A percentile compares a stretch with the other conserved stretches of the same genome.
Conservation (phyloP, 64 coral and sea anemone genomes). For the Trachythela sp. region DNA sequence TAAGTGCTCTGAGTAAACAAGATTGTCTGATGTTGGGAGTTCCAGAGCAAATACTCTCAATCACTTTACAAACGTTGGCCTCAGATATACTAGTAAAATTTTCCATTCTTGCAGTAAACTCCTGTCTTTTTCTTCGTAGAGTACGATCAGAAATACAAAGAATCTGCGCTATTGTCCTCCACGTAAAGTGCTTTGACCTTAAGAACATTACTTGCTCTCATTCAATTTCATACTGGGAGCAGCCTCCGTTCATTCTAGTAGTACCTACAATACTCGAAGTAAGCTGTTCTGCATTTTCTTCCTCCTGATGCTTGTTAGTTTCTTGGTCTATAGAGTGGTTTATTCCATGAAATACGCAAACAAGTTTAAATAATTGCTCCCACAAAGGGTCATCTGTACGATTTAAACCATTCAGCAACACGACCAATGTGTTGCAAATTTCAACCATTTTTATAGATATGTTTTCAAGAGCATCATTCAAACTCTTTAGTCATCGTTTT, state of each 20-base stretch:
- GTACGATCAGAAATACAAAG: background rate
- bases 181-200: conserved; percentile 18
- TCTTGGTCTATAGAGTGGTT: background rate
- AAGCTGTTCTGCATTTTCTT: background rate
- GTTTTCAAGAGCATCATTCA: conserved; percentile 6
- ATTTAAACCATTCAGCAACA: background rate
- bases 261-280: background rate
- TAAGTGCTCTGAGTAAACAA: conserved; percentile 2
- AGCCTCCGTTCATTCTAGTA: background rate
- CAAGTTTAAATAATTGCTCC: background rate
- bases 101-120: background rate
- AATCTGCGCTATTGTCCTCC: conserved; percentile 30
- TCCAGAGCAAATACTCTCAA: background rate
- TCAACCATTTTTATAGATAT: background rate
- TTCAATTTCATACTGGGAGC: background rate
- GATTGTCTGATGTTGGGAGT: conserved; percentile 33
- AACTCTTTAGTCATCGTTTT: too few species aligned
- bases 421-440: background rate
- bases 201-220: conserved; percentile 35
- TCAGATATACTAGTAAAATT: conserved; percentile 9
- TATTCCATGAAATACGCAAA: background rate
- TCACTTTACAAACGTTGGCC: background rate
- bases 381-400: background rate
- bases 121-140: conserved; percentile 11
- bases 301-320: background rate